Base-by-base conservation (phyloP, 2,888 invertebrate genomes). In the Ennomos quercinarius region DNA sequence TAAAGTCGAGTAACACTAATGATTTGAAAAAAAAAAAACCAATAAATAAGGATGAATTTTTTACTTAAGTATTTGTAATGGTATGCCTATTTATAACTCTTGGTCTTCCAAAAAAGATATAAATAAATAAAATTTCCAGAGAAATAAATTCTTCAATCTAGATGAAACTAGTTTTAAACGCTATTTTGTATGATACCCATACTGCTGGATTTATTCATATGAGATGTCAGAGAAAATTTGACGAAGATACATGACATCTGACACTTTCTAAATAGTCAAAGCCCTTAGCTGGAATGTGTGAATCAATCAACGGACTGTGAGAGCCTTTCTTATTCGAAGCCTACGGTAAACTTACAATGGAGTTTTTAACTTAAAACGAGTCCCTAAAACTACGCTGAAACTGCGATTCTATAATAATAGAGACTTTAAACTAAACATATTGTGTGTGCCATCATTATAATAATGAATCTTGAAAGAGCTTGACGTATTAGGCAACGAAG, bases 261-360 rank as follows among this genome's bases (percentile, higher is more conserved):
- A 57, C 67, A 63, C 64, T 64, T 63, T 64, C 49, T 57, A 54
- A 42, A 57, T 44, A 55, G 61, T 50, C 52, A 43, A 51, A 49
- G 49, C 57, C 66, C 52, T 63, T 67, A 61, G 57, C 54, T 59
- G 61, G 63, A 57, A 64, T 59, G 58, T 64, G 63, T 64, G 58
- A 61, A 49, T 44, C 41, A 53, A 55, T 61, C 62, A 54, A 51
- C 36, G 11, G 34, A 10, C 34, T 34, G 39, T 60, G 49, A 41
- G 11, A 58, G 36, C 41, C 36, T 47, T 54, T 57, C 9, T 40
- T 6, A 40, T 45, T 11, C 11, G 10, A n/a, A 9, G 13, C 41
- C n/a, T 46, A 40, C 37, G 38, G 42, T 27, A 2, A 17, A 17
- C 17, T 11, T 13, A 41, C 49, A 12, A 50, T 41, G 8, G 41